Evolutionary conservation across 2,888 invertebrate genomes (phyloP).

Genomic region (Papilio protenor): DNA sequence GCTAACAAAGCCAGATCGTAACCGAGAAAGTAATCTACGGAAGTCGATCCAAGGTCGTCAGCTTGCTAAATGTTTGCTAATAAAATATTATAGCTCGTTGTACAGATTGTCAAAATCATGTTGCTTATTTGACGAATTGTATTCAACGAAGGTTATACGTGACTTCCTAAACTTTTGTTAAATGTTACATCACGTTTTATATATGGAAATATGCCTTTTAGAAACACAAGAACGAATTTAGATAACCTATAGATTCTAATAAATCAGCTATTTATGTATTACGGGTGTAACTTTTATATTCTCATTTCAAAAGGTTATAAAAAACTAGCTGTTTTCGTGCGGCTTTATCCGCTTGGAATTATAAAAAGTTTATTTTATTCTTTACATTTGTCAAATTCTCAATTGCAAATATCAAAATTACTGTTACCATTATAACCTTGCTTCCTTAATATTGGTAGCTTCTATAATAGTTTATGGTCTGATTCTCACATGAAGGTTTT

Average conservation of each 20-base stretch:
- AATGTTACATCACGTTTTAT: conserved; percentile 19
- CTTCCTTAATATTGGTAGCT: no score
- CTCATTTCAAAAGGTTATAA: neutral
- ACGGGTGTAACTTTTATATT: neutral
- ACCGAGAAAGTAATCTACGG: conserved; percentile 30
- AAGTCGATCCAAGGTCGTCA: conserved; percentile 33
- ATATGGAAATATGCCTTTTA: neutral
- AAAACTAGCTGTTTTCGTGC: neutral
- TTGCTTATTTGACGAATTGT: conserved; percentile 6
- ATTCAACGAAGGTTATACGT: conserved; percentile 22
- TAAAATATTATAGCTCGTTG: conserved; percentile 9
- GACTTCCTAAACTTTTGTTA: conserved; percentile 22
- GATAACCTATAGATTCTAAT: neutral
- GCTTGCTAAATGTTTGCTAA: conserved; percentile 35
- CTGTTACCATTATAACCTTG: no score
- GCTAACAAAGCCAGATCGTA: conserved; percentile 19
- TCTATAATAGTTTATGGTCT: no score
- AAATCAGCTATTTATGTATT: neutral
- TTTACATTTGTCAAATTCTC: no score
- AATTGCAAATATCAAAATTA: no score
- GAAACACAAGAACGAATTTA: neutral
- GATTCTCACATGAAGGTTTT: no score
- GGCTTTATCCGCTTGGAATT: no score
- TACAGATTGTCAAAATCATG: neutral
- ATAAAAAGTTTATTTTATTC: no score